phyloP scores from a whole-genome alignment of 2,888 invertebrate species.

The Calliopum simillimum region DNA sequence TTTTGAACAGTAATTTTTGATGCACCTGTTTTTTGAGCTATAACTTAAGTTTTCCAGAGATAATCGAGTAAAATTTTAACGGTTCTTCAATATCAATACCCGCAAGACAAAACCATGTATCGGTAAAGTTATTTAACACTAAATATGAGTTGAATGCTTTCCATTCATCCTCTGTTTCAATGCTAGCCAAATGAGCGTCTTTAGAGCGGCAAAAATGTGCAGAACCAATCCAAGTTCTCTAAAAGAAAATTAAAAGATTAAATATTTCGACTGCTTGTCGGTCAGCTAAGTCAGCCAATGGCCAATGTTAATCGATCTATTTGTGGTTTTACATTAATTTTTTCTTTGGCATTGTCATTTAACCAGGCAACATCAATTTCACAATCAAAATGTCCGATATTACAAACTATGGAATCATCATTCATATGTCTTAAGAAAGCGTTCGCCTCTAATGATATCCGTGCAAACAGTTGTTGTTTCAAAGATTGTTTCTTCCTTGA shows the following conservation, averaged over 20 bases:
- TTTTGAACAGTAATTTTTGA: too few relatives aligned
- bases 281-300: constrained; percentile 90
- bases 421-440: constrained; percentile 86
- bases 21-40: too few relatives aligned
- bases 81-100: constrained; percentile 56
- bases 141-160: background rate
- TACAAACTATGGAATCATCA: constrained; percentile 97
- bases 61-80: constrained; percentile 55
- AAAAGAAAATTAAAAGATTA: constrained; percentile 64
- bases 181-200: too few relatives aligned
- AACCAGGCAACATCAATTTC: constrained; percentile 98
- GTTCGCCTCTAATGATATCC: constrained; percentile 87
- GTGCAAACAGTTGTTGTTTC: constrained; percentile 98
- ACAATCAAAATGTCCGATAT: constrained; percentile 99
- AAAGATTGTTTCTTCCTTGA: constrained; percentile 91
- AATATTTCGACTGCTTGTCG: constrained; percentile 87
- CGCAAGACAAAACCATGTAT: constrained; percentile 12
- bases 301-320: constrained; percentile 92
- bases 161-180: too few relatives aligned
- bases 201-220: too few relatives aligned
- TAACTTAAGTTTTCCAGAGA: constrained; percentile 54
- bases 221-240: constrained; percentile 20
- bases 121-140: background rate
- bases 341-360: constrained; percentile 86
- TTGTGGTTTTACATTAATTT: constrained; percentile 96